Percentiles rank a stretch among this genome's conserved stretches.
phyloP scores from a whole-genome alignment of 2,888 invertebrate species.

The Dasysyrphus tricinctus region DNA sequence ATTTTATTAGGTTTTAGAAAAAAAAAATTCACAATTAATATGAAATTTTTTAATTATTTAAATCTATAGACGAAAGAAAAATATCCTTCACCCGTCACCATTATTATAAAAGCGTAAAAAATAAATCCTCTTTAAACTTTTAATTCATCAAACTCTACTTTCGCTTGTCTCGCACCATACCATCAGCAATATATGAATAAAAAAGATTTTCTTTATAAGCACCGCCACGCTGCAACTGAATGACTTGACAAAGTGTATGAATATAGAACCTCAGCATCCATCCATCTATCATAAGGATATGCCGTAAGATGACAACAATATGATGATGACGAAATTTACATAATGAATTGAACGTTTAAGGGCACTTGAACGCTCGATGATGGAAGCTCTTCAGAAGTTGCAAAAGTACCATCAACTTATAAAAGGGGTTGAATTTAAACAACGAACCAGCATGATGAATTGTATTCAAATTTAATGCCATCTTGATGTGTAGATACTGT shows the following conservation, averaged over 20 bases:
- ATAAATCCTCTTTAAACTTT: background rate
- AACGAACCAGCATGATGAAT: conserved; percentile 45
- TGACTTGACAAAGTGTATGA: conserved; percentile 41
- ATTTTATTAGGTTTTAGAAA: background rate
- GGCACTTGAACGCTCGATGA: conserved; percentile 49
- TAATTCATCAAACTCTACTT: background rate
- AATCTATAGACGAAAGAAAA: background rate
- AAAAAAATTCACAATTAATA: background rate
- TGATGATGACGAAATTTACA: conserved; percentile 72
- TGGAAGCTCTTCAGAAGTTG: conserved; percentile 57
- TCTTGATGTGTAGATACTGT: conserved; percentile 4
- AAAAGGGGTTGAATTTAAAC: conserved; percentile 57
- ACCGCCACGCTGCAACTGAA: conserved; percentile 37
- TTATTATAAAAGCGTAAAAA: no score
- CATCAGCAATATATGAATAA: background rate
- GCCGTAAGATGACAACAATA: conserved; percentile 54
- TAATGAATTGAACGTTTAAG: conserved; percentile 76
- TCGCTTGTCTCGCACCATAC: background rate
- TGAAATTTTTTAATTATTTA: background rate
- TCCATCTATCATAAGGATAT: conserved; percentile 56
- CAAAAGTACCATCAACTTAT: conserved; percentile 37
- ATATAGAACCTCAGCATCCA: conserved; percentile 33
- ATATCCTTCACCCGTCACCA: background rate
- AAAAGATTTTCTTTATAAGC: conserved; percentile 22
- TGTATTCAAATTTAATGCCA: conserved; percentile 53